A percentile compares a stretch with the other conserved stretches of the same genome.
Evolutionary conservation across 2,888 invertebrate species (phyloP).

Genomic region (Bibio marci): DNA sequence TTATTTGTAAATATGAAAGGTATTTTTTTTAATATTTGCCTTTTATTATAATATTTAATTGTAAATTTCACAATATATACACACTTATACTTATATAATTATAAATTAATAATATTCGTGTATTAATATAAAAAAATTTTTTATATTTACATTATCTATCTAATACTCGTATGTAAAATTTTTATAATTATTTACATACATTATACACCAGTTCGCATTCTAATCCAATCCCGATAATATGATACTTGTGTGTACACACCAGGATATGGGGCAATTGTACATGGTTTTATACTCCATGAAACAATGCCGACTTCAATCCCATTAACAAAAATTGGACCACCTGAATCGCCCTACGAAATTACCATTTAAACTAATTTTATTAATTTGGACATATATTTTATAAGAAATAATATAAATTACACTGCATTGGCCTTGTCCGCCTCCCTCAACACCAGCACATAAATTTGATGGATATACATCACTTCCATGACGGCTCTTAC

Average conservation of each 20-base stretch:
- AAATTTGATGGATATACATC: conserved; percentile 23
- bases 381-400: neutral
- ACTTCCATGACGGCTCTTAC: conserved; percentile 19
- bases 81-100: no score
- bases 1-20: no score
- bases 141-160: no score
- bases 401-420: conserved; percentile 12
- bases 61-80: no score
- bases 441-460: conserved; percentile 29
- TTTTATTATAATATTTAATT: no score
- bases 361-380: conserved; percentile 12
- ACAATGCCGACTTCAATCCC: conserved; percentile 28
- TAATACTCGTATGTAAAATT: no score
- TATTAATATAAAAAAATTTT: no score
- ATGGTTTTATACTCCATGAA: conserved; percentile 31
- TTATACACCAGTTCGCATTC: conserved; percentile 1
- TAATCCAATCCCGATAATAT: conserved; percentile 17
- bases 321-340: conserved; percentile 26
- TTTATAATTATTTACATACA: no score
- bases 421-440: conserved; percentile 31
- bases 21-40: no score
- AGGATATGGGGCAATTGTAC: conserved; percentile 26
- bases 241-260: conserved; percentile 30
- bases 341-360: conserved; percentile 22
- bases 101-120: no score